Base-by-base conservation (phyloP, 2,888 invertebrate genomes). In the Drosophila paucipuncta region DNA sequence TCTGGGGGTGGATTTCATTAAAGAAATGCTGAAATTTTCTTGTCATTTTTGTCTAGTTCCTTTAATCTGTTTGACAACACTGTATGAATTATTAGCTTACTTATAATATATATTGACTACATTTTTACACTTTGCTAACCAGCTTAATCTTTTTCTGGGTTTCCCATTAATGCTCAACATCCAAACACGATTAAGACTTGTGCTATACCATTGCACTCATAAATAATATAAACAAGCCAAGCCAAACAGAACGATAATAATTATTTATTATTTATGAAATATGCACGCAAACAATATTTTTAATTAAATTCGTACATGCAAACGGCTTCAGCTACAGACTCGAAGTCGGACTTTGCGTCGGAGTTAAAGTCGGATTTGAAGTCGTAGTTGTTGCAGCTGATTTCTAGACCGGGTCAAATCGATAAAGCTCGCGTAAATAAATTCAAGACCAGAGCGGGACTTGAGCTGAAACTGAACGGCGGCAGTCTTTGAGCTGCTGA, bases 241-340 rank as follows among this genome's bases (percentile, higher is more conserved):
- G 25, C 72, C 76, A 47, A 69, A 63, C 57, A 70, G 64, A 82
- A 64, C 76, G 80, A 83, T 85, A 85, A 78, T 86, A 88, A 85
- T 85, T 85, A 89, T 79, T 87, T 87, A 85, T 88, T 88, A 85
- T 82, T 85, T 87, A 76, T 83, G 85, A 88, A 87, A 87, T 85
- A 82, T 85, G 89, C 87, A 87, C 88, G 87, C 87, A 88, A 89
- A 78, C 78, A 68, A 76, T 77, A 59, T 78, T 89, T 87, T 89
- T 89, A 87, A 89, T 87, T 89, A 87, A 87, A 89, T 84, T 89
- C 85, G 83, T 85, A 88, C 87, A 87, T 87, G 87, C 87, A 89
- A 88, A 78, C 71, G 33, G 61, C 69, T 62, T 53, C 0, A 62
- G 59, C 57, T 58, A 66, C 30, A 61, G 39, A 70, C 76, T 57